Conservation (phyloP, 92 coral and sea anemone genomes). For the Phenganax marumi region DNA sequence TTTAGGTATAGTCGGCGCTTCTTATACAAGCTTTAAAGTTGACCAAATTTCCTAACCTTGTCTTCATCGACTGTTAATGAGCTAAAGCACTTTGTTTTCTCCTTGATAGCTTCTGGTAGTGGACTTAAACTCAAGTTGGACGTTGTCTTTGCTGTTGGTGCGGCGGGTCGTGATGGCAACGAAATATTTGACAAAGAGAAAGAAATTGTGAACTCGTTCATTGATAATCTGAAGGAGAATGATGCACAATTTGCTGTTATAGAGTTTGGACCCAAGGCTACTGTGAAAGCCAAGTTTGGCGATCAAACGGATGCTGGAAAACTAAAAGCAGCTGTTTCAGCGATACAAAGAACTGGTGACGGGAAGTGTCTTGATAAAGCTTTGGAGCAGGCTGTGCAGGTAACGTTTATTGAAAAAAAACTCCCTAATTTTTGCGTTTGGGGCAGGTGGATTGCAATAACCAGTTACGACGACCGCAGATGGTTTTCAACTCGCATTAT, state of each 20-base stretch:
- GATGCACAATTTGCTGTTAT: slow-evolving; percentile 43
- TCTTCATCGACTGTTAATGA: too few species aligned
- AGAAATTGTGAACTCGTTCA: slow-evolving; percentile 29
- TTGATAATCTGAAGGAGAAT: slow-evolving; percentile 36
- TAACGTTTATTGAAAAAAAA: background rate
- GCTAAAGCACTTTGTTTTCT: background rate
- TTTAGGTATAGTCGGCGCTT: background rate
- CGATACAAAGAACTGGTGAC: slow-evolving; percentile 33
- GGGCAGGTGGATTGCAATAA: too few species aligned
- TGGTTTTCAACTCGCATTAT: too few species aligned
- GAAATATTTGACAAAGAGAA: slow-evolving; percentile 39
- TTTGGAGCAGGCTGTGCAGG: slow-evolving; percentile 41
- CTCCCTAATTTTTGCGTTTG: too few species aligned
- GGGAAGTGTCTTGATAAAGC: slow-evolving; percentile 43
- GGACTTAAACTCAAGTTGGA: slow-evolving; percentile 31
- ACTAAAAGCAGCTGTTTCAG: slow-evolving; percentile 25
- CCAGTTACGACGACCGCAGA: too few species aligned
- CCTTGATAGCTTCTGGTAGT: background rate
- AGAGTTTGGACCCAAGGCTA: slow-evolving; percentile 40
- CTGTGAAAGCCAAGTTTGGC: slow-evolving; percentile 26
- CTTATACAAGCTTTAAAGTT: background rate
- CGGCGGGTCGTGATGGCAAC: slow-evolving; percentile 41
- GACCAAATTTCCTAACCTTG: background rate
- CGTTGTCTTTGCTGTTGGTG: slow-evolving; percentile 38
- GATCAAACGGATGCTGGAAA: slow-evolving; percentile 28